These are phyloP conservation scores for Rhagonycha lutea DNA, from an alignment of 2,888 invertebrate genomes.

Conservation along the genomic window DNA sequence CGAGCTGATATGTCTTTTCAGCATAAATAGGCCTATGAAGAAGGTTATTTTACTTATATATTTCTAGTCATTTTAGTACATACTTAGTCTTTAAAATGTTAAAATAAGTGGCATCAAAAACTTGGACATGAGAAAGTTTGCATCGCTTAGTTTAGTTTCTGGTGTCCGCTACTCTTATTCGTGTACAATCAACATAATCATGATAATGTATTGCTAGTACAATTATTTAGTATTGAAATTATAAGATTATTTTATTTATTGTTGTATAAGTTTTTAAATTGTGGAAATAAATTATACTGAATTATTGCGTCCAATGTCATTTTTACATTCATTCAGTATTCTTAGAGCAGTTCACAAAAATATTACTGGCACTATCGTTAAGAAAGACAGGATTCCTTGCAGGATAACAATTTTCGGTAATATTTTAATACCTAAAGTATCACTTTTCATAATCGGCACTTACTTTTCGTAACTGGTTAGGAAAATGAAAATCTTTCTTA, in stretches of 20 bases:
- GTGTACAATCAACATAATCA: neutral
- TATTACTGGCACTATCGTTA: neutral
- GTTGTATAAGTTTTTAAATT: too few relatives aligned
- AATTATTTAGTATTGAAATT: neutral
- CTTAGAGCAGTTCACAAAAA: neutral
- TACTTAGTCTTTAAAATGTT: constrained; percentile 14
- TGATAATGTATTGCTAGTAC: neutral
- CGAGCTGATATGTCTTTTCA: constrained; percentile 48
- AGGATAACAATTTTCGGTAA: too few relatives aligned
- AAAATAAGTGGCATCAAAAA: constrained; percentile 17
- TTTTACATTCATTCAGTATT: neutral
- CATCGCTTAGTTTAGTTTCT: neutral
- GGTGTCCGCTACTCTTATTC: neutral
- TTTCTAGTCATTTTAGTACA: constrained; percentile 25
- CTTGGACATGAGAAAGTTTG: neutral
- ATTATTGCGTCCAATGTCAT: neutral
- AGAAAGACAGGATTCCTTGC: too few relatives aligned
- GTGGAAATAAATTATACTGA: neutral
- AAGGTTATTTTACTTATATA: constrained; percentile 3
- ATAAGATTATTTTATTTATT: neutral
- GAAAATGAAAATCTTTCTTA: too few relatives aligned
- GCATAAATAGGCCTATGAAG: constrained; percentile 44
- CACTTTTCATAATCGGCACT: too few relatives aligned
- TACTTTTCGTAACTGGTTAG: too few relatives aligned
- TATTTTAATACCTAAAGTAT: too few relatives aligned